Evolutionary conservation across 2,797 vertebrate species (phyloP).

Genomic region (Neosilurus mollespiculum): DNA sequence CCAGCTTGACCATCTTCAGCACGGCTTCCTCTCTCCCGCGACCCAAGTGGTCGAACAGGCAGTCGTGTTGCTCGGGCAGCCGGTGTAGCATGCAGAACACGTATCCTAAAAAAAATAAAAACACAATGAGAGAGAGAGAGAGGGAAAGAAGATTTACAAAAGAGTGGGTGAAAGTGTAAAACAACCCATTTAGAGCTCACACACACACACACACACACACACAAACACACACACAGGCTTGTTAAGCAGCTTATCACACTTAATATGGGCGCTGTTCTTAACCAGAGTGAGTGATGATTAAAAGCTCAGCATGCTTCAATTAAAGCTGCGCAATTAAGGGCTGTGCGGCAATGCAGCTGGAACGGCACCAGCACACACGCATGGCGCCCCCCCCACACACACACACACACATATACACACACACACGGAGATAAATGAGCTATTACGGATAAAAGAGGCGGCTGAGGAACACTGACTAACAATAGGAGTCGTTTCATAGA

Average conservation of each 20-base stretch:
- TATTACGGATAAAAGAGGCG: constrained; percentile 27
- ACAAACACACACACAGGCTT: constrained; percentile 56
- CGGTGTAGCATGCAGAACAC: constrained; percentile 63
- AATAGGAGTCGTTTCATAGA: constrained; percentile 41
- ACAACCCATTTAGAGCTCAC: constrained; percentile 20
- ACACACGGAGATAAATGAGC: constrained; percentile 6
- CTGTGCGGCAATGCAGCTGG: constrained; percentile 43
- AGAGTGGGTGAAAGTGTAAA: constrained; percentile 5
- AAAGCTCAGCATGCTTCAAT: constrained; percentile 71
- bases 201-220: too few species aligned
- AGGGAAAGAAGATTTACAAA: background rate
- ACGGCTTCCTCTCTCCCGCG: constrained; percentile 86
- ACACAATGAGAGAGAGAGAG: too few species aligned
- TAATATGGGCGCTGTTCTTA: constrained; percentile 68
- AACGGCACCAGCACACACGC: constrained; percentile 12
- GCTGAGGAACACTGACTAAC: constrained; percentile 33
- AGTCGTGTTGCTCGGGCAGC: constrained; percentile 78
- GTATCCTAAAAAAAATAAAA: constrained; percentile 50
- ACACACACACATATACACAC: background rate
- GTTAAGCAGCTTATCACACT: constrained; percentile 67
- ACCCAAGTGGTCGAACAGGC: constrained; percentile 87
- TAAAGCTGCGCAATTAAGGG: constrained; percentile 62
- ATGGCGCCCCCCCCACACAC: background rate
- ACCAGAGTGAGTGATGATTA: constrained; percentile 68
- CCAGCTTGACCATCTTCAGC: constrained; percentile 91